A percentile compares a stretch with the other conserved stretches of the same genome.
Evolutionary conservation across 1,140 invertebrate genomes (phyloP).

Genomic region (Diorhabda elongata): DNA sequence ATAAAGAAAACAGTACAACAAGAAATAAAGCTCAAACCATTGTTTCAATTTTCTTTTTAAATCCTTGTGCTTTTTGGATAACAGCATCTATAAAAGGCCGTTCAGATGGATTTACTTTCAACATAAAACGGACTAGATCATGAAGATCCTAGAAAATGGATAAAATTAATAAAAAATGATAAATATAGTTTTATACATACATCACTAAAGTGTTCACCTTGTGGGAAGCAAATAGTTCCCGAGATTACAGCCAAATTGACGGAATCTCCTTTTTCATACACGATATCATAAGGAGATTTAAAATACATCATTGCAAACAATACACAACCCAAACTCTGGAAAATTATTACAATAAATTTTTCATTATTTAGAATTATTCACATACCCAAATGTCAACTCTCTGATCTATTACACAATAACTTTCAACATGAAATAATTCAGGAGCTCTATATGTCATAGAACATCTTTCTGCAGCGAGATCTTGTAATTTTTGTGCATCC

Average conservation of each 20-base stretch:
- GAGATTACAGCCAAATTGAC: slow-evolving; percentile 81
- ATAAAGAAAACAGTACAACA: not conserved
- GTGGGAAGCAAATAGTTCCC: slow-evolving; percentile 70
- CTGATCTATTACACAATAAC: slow-evolving; percentile 75
- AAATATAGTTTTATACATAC: slow-evolving; percentile 43
- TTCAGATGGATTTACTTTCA: slow-evolving; percentile 72
- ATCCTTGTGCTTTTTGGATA: slow-evolving; percentile 55
- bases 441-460: slow-evolving; percentile 86
- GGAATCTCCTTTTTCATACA: slow-evolving; percentile 82
- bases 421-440: slow-evolving; percentile 83
- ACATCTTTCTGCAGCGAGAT: slow-evolving; percentile 77
- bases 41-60: slow-evolving; percentile 32
- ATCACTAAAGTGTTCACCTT: slow-evolving; percentile 62
- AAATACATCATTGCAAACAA: slow-evolving; percentile 83
- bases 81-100: slow-evolving; percentile 69
- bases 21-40: slow-evolving; percentile 26
- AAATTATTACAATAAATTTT: slow-evolving; percentile 22
- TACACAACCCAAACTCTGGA: slow-evolving; percentile 80
- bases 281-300: slow-evolving; percentile 80
- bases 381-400: slow-evolving; percentile 83
- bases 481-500: slow-evolving; percentile 73
- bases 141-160: slow-evolving; percentile 58
- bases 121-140: slow-evolving; percentile 64
- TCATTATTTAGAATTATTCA: not conserved
- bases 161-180: not conserved